Conservation (phyloP, 2,113 vertebrate genomes). For the Rhinoderma darwinii region DNA sequence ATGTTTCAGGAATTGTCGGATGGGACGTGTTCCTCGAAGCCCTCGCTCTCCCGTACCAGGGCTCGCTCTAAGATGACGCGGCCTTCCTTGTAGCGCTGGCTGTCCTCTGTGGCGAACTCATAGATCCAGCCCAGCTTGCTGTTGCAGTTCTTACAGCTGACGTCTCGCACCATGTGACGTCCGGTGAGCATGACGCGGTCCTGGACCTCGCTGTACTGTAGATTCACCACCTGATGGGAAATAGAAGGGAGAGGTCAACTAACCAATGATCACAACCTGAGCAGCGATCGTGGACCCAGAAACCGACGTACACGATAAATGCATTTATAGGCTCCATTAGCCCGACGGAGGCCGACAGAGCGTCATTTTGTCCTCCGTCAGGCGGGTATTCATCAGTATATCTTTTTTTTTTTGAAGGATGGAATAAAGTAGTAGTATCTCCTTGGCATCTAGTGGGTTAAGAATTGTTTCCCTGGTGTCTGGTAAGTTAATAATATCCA, state of each 20-base stretch:
- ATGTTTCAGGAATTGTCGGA: slow-evolving; percentile 90
- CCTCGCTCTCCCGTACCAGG: slow-evolving; percentile 94
- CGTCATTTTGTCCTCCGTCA: too few species aligned
- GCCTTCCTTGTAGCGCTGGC: slow-evolving; percentile 97
- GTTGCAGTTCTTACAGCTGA: slow-evolving; percentile 99
- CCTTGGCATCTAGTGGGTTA: neutral
- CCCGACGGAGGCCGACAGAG: too few species aligned
- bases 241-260: neutral
- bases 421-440: too few species aligned
- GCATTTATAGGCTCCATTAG: too few species aligned
- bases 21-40: slow-evolving; percentile 91
- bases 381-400: too few species aligned
- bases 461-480: neutral
- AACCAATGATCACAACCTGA: too few species aligned
- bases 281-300: too few species aligned
- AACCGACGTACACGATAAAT: too few species aligned
- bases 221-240: slow-evolving; percentile 88
- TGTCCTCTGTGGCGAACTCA: slow-evolving; percentile 97
- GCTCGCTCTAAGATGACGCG: slow-evolving; percentile 96
- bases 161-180: slow-evolving; percentile 96
- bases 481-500: too few species aligned
- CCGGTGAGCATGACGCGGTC: slow-evolving; percentile 98
- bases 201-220: slow-evolving; percentile 98
- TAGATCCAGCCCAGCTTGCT: slow-evolving; percentile 99
- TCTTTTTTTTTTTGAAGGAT: too few species aligned